Base-by-base conservation (phyloP, 1,140 invertebrate species). In the Leptonema lineaticorne region DNA sequence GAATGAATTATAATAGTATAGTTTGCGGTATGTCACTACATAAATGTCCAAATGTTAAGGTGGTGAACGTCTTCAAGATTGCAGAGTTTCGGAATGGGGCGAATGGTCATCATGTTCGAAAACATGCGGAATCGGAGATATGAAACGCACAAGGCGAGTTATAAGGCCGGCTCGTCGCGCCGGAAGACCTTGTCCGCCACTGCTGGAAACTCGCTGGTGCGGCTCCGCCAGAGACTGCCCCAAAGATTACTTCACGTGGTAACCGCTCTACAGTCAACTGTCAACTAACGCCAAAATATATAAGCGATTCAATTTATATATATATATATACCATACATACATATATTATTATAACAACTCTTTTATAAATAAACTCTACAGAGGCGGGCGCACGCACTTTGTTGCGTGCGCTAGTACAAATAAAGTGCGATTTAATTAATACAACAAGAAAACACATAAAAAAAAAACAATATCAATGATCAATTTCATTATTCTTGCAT, bases 91-190 rank as follows among this genome's bases (percentile, higher is more conserved):
- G 56, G 89, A 92, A 67, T 96, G 93, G 94, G 88, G 89, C 2
- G 85, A 88, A 67, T 96, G 93, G 93, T 90, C 90, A 70, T 79
- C 86, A 14, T 96, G 93, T 81, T 92, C 89, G 77, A 90, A 90
- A 74, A 88, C 90, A 33, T 95, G 93, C 77, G 92, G 92, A 46
- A 92, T 95, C 33, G 94, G 93, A 14, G 92, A 94, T 77, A 92
- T 91, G 78, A 84, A 89, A 75, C 86, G 93, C 69, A 88, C 86
- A 65, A 84, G 93, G 68, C 87, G 88, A 70, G 86, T 96, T 20
- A 78, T 89, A 59, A 87, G 89, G 75, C 89, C 90, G 71, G 87
- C 90, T 16, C 84, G 90, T 37, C 82, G 90, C 11, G 90, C 91
- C 11, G 93, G 93, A 1, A 80, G 85, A 24, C 82, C 87, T 9